Conservation (phyloP, 2,797 vertebrate species). For the Hafferia zeledoni region DNA sequence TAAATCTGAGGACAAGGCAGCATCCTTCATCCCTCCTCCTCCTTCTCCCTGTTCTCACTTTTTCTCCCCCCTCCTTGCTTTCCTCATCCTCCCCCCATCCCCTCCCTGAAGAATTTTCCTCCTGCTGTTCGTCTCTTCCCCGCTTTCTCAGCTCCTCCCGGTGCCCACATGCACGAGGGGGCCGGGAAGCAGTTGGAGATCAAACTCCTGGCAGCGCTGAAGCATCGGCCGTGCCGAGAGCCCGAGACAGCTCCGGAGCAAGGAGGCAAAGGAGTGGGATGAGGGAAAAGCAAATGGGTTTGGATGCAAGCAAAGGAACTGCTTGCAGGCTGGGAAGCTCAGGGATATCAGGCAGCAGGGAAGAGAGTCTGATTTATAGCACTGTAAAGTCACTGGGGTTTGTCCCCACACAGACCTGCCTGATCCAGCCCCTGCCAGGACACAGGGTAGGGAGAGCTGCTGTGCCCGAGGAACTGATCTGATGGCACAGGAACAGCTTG, state of each 20-base stretch:
- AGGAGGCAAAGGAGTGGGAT: slow-evolving; percentile 27
- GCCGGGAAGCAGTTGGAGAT: slow-evolving; percentile 35
- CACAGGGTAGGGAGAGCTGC: background rate
- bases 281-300: background rate
- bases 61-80: background rate
- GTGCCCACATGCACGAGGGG: background rate
- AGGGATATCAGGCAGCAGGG: background rate
- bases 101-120: slow-evolving; percentile 19
- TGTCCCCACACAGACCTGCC: background rate
- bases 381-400: background rate
- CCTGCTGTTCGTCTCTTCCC: slow-evolving; percentile 43
- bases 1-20: slow-evolving; percentile 33
- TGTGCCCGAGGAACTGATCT: background rate
- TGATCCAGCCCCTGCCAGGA: background rate
- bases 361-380: background rate
- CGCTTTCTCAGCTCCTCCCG: background rate
- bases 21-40: slow-evolving; percentile 45
- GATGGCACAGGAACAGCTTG: fast-evolving
- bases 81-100: slow-evolving; percentile 17
- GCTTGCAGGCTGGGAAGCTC: background rate
- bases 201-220: background rate
- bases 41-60: slow-evolving; percentile 48
- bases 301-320: background rate
- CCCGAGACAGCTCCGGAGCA: background rate
- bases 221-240: background rate